Conservation (phyloP, 2,888 invertebrate genomes). For the Sialis fuliginosa region DNA sequence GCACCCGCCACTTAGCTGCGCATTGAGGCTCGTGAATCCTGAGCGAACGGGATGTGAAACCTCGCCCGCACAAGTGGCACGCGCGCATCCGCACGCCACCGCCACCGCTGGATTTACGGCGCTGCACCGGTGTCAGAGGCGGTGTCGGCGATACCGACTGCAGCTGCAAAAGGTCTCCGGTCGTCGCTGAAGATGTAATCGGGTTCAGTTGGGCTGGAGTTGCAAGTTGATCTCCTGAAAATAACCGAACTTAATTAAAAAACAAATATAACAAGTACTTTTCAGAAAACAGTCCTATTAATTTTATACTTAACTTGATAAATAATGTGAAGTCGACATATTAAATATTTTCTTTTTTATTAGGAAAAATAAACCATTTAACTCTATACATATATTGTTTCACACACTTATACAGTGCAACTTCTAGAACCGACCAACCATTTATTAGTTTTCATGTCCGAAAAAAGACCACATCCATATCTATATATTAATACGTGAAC, state of each 20-base stretch:
- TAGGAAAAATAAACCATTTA: no score
- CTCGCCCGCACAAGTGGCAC: conserved; percentile 46
- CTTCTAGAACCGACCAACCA: no score
- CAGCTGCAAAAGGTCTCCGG: not conserved
- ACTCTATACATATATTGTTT: no score
- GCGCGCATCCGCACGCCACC: conserved; percentile 19
- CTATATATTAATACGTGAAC: no score
- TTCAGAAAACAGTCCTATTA: no score
- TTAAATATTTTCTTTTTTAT: no score
- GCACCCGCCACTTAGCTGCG: conserved; percentile 40
- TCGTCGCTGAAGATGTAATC: not conserved
- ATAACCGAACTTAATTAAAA: not conserved
- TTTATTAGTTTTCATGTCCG: no score
- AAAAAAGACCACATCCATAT: no score
- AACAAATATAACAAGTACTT: not conserved
- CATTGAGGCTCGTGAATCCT: conserved; percentile 49
- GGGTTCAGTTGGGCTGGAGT: conserved; percentile 8
- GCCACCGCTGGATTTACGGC: not conserved
- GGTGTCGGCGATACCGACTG: conserved; percentile 10
- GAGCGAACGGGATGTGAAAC: conserved; percentile 42
- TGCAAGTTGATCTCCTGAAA: conserved; percentile 1
- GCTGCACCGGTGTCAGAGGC: not conserved
- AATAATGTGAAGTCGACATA: no score
- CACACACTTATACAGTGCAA: no score
- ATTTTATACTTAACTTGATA: no score